Base-by-base conservation (phyloP, 1,140 invertebrate species). In the Oreohelix idahoensis region DNA sequence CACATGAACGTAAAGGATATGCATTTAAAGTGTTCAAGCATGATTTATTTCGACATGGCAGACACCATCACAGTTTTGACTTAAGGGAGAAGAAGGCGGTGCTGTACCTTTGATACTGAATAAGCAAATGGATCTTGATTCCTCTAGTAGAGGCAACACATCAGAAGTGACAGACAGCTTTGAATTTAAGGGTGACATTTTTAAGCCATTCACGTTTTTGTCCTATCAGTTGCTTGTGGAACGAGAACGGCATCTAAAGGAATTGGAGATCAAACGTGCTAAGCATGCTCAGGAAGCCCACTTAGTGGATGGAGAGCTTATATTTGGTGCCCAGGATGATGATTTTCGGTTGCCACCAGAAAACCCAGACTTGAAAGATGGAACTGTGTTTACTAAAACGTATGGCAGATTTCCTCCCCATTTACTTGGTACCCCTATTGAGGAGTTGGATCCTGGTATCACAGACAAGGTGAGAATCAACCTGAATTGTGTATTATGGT, bases 391-490 rank as follows among this genome's bases (percentile, higher is more conserved):
- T 4, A 86, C 86, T 23, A 88, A 89, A 35, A 85, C 87, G 35
- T 79, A 84, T 70, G 89, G 88, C 1, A 84, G 83, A 42, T 90
- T 91, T 83, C 90, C 90, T 10, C 85, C 81, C 10, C 83, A 89
- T 26, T 85, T 86, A 39, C 84, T 87, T 90, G 97, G 97, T 83
- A 95, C 95, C 88, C 97, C 97, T 71, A 94, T 98, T 80, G 97
- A 98, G 93, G 97, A 98, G 93, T 97, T 98, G 92, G 97, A 98
- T 94, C 97, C 96, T 93, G 97, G 97, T 92, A 97, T 98, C 91
- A 97, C 97, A 93, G 97, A 98, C 92, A 97, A 98, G 96, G 97
- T 98, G 84, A 85, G 86, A n/a, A n/a, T n/a, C n/a, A n/a, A n/a
- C n/a, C n/a, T n/a, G n/a, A n/a, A n/a, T n/a, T n/a, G n/a, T n/a